Base-by-base conservation (phyloP, 1,140 invertebrate species). In the Choristoneura fumiferana region DNA sequence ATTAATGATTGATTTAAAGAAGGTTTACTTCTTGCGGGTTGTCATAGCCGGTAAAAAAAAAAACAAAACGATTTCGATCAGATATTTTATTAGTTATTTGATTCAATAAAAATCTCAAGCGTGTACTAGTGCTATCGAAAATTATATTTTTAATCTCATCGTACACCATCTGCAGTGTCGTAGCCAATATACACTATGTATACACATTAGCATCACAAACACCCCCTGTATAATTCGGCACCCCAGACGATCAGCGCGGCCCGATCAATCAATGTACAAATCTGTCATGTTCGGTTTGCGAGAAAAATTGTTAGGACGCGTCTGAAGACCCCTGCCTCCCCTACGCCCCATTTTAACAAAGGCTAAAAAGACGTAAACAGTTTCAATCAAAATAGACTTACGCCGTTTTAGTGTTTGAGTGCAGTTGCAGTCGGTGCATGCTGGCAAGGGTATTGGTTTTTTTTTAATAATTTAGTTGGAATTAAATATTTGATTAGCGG, bases 261-360 rank as follows among this genome's bases (percentile, higher is more conserved):
- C 69, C 79, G 76, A 90, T 90, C 89, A 89, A 90, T 90, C 87
- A 84, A 84, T 85, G 83, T 84, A 88, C 85, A 81, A 82, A 89
- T 89, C 88, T 90, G 89, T 90, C 89, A 90, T 89, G 89, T 90
- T 90, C 79, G 88, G 84, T 90, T 90, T 90, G 89, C 87, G 84
- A 90, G 89, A 90, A 90, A 90, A 90, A 90, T 90, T 87, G 87
- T 84, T 73, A 76, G 81, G 81, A 86, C 73, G 76, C 76, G 69
- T 68, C 75, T 68, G n/a, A 67, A 68, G 71, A 68, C 71, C 72
- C 62, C 71, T 18, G 60, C 69, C 73, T 70, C 69, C 67, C 69
- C 71, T 14, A 36, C 15, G 8, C 33, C 12, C 22, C 4, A 4
- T 5, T 29, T 33, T 29, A 12, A 29, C 43, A 12, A 1, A 3